phyloP scores from a whole-genome alignment of 2,113 vertebrate genomes.

The Lanius ludovicianus region DNA sequence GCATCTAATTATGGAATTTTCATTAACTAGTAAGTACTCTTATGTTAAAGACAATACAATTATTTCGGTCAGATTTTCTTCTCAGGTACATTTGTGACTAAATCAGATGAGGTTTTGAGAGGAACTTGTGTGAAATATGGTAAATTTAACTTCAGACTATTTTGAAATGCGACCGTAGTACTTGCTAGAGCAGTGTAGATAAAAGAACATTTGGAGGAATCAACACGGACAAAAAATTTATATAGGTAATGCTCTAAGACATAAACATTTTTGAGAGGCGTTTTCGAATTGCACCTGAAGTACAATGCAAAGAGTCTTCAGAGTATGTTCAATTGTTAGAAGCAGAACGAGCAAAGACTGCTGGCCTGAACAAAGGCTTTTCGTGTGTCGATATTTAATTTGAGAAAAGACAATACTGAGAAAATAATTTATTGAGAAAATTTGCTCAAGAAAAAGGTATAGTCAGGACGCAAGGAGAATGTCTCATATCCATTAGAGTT shows the following conservation, averaged over 20 bases:
- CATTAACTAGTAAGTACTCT: not conserved
- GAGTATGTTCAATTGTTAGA: not conserved
- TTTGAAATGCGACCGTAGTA: not conserved
- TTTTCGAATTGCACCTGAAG: not conserved
- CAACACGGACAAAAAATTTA: not conserved
- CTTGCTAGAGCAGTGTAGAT: not conserved
- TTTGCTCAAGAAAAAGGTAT: not conserved
- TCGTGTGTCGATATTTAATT: not conserved
- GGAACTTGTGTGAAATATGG: not conserved
- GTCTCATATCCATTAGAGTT: not conserved
- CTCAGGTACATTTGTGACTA: not conserved
- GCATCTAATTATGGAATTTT: not conserved
- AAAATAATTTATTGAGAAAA: not conserved
- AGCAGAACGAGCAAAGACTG: not conserved
- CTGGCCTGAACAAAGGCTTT: not conserved
- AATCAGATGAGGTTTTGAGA: not conserved
- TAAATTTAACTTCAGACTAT: not conserved
- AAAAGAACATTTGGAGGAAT: not conserved
- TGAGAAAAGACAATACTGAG: not conserved
- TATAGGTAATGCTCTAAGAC: not conserved
- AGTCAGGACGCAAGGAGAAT: not conserved
- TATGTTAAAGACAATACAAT: too few species aligned
- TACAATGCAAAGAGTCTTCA: not conserved
- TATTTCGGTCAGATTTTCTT: not conserved
- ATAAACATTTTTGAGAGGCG: not conserved